Percentiles rank a stretch among this genome's conserved stretches.
These are phyloP conservation scores for Pelodytes ibericus DNA, from an alignment of 2,797 vertebrate genomes.

Conservation along the genomic window DNA sequence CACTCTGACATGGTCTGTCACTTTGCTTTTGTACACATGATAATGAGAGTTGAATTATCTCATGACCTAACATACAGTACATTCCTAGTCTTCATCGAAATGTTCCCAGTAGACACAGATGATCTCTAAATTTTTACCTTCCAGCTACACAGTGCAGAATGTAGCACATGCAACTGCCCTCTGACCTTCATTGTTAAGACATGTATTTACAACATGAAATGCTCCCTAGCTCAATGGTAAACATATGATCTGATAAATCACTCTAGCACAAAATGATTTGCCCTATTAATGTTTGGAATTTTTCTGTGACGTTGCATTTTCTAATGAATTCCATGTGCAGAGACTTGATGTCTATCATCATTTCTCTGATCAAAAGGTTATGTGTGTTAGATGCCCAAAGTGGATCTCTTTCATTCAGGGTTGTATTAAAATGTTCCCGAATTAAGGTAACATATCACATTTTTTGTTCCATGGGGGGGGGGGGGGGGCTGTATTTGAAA, in stretches of 20 bases:
- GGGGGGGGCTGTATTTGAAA: too few species aligned
- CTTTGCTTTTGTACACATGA: too few species aligned
- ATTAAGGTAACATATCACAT: too few species aligned
- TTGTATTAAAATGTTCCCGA: too few species aligned
- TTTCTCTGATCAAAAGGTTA: slow-evolving; percentile 10
- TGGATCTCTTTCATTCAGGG: neutral
- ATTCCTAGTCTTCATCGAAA: neutral
- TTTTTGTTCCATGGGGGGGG: too few species aligned
- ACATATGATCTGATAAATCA: slow-evolving; percentile 42
- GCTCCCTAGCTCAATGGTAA: slow-evolving; percentile 1
- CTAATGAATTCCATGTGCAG: slow-evolving; percentile 31
- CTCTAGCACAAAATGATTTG: slow-evolving; percentile 9
- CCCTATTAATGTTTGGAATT: slow-evolving; percentile 45
- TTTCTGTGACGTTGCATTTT: slow-evolving; percentile 26
- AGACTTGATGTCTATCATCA: slow-evolving; percentile 8
- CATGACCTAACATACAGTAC: neutral
- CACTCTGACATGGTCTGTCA: too few species aligned
- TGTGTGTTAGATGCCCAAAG: neutral
- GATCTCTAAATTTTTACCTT: neutral
- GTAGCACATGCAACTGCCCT: slow-evolving; percentile 11
- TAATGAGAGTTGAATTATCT: neutral
- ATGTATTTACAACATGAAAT: slow-evolving; percentile 14
- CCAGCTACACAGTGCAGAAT: neutral
- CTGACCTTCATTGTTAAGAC: slow-evolving; percentile 18
- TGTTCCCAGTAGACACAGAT: neutral